phyloP scores from a whole-genome alignment of 2,113 vertebrate genomes.

The Pongo pygmaeus region DNA sequence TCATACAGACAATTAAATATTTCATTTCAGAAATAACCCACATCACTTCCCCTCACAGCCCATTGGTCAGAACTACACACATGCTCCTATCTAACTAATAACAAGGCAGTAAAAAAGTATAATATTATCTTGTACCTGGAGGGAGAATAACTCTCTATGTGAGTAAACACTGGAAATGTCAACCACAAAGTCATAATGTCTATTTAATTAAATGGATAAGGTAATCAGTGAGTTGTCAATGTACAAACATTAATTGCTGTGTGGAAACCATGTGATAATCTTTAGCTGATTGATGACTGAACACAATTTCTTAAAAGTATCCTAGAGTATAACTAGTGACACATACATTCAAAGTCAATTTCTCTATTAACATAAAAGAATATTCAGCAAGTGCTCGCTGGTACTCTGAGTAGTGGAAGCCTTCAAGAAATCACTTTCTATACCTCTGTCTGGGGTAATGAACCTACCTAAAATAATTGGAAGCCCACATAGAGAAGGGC shows the following conservation, averaged over 20 bases:
- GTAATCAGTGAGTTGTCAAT: neutral
- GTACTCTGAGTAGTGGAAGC: neutral
- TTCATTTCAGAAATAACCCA: neutral
- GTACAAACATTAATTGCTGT: neutral
- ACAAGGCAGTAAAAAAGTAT: neutral
- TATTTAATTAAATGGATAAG: neutral
- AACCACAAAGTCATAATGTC: neutral
- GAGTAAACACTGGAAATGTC: neutral
- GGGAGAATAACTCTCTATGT: neutral
- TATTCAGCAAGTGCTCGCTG: neutral
- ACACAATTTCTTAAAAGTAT: neutral
- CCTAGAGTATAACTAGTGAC: neutral
- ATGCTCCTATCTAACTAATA: neutral
- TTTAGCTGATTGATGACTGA: neutral
- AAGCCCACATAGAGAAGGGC: constrained; percentile 14
- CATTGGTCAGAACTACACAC: neutral
- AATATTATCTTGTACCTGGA: neutral
- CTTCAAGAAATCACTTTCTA: neutral
- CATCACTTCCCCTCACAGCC: neutral
- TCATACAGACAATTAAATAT: neutral
- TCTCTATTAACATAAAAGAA: constrained; percentile 35
- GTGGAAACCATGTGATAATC: neutral
- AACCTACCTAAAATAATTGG: constrained; percentile 38
- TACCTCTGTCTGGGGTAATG: neutral
- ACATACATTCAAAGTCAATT: neutral